A percentile compares a stretch with the other conserved stretches of the same genome.
phyloP scores from a whole-genome alignment of 2,113 vertebrate species.

The Epinephelus lanceolatus region DNA sequence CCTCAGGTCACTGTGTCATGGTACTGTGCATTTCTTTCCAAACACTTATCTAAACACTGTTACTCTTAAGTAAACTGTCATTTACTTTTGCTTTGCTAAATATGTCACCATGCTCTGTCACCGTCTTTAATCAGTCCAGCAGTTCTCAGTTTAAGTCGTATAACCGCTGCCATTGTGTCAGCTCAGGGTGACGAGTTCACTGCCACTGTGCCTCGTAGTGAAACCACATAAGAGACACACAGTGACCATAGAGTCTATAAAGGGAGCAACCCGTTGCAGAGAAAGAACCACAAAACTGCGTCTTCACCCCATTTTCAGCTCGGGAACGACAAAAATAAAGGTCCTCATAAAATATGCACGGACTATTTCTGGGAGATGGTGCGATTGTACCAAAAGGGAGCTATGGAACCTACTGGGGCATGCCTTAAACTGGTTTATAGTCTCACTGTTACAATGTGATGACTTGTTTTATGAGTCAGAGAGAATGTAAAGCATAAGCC shows the following conservation, averaged over 20 bases:
- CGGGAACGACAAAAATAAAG: slow-evolving; percentile 66
- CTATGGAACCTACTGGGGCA: slow-evolving; percentile 52
- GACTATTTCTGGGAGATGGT: slow-evolving; percentile 64
- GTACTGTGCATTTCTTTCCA: slow-evolving; percentile 30
- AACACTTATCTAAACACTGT: slow-evolving; percentile 45
- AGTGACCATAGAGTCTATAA: slow-evolving; percentile 67
- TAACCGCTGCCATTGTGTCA: slow-evolving; percentile 54
- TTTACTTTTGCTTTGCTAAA: slow-evolving; percentile 61
- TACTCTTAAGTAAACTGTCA: slow-evolving; percentile 42
- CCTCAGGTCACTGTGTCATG: background rate
- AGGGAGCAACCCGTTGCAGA: slow-evolving; percentile 48
- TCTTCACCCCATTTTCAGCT: slow-evolving; percentile 59
- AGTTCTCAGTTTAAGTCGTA: slow-evolving; percentile 51
- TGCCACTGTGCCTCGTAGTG: slow-evolving; percentile 38
- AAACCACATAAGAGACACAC: slow-evolving; percentile 74
- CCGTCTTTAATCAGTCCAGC: slow-evolving; percentile 65
- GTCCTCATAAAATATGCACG: slow-evolving; percentile 64
- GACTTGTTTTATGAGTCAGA: slow-evolving; percentile 60
- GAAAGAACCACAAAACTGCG: slow-evolving; percentile 62
- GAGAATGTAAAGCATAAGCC: slow-evolving; percentile 42
- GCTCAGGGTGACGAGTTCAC: slow-evolving; percentile 60
- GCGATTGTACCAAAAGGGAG: slow-evolving; percentile 41
- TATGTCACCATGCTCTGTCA: slow-evolving; percentile 15
- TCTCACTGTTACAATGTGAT: slow-evolving; percentile 35
- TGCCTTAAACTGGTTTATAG: slow-evolving; percentile 53